Percentiles rank a stretch among this genome's conserved stretches.
Evolutionary conservation across 2,888 invertebrate species (phyloP).

Genomic region (Zygothrica quintamaculata): DNA sequence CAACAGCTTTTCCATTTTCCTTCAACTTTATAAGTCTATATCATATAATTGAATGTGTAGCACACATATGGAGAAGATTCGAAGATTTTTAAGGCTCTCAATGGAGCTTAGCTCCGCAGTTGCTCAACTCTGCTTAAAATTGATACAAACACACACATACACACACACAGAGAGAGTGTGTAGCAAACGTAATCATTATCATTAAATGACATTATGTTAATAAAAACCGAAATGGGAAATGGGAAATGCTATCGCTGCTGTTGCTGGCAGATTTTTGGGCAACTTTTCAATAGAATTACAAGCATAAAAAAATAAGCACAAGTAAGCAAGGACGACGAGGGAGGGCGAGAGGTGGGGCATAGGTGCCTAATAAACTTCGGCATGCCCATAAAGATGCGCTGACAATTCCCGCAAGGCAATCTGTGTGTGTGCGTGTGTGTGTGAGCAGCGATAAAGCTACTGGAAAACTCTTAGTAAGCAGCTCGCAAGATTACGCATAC

Average conservation of each 20-base stretch:
- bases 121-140: conserved; percentile 26
- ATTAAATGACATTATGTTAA: conserved; percentile 76
- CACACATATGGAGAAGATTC: no score
- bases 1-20: background rate
- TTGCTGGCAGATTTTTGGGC: conserved; percentile 40
- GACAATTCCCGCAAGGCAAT: conserved; percentile 68
- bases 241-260: no score
- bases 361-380: conserved; percentile 69
- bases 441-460: conserved; percentile 40
- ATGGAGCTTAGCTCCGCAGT: conserved; percentile 33
- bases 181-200: conserved; percentile 64
- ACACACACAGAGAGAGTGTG: conserved; percentile 7
- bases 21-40: background rate
- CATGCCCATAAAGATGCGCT: conserved; percentile 65
- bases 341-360: conserved; percentile 21
- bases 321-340: conserved; percentile 28
- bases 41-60: conserved; percentile 7
- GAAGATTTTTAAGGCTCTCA: background rate
- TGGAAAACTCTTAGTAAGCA: background rate
- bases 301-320: conserved; percentile 1
- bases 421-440: conserved; percentile 24
- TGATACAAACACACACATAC: conserved; percentile 16
- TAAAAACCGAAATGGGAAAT: conserved; percentile 63
- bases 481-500: conserved; percentile 69
- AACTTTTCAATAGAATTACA: conserved; percentile 64